Conservation (phyloP, 2,113 vertebrate genomes). For the Labeo rohita region DNA sequence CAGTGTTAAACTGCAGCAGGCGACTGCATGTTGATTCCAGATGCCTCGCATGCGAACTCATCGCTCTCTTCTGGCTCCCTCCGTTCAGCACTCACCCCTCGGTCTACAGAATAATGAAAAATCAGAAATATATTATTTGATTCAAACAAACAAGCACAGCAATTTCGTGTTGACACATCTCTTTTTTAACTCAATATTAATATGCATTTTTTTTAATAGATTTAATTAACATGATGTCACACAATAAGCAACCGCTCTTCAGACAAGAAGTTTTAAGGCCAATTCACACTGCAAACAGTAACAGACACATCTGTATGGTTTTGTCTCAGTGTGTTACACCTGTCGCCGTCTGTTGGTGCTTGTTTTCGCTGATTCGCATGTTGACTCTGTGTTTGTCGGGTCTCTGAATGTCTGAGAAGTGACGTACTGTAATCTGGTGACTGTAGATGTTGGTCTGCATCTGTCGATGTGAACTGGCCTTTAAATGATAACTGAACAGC, state of each 20-base stretch:
- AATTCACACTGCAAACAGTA: not conserved
- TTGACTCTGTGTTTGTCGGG: not conserved
- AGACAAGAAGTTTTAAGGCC: not conserved
- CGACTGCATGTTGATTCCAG: not conserved
- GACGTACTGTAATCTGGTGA: too few relatives aligned
- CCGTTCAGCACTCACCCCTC: not conserved
- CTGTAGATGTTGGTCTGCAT: too few relatives aligned
- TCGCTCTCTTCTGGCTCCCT: conserved; percentile 83
- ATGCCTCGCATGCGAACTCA: conserved; percentile 66
- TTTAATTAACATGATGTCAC: not conserved
- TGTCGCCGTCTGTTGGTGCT: too few relatives aligned
- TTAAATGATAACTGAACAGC: not conserved
- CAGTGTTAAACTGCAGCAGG: not conserved
- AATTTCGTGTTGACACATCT: not conserved
- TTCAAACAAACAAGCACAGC: not conserved
- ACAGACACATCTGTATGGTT: not conserved
- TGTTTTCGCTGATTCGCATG: not conserved
- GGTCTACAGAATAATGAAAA: conserved; percentile 52
- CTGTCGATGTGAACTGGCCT: not conserved
- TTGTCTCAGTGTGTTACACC: not conserved
- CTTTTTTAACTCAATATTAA: not conserved
- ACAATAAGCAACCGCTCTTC: not conserved
- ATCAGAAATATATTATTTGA: not conserved
- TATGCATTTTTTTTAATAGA: not conserved
- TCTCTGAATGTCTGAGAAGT: too few relatives aligned